Conservation (phyloP, 2,113 vertebrate species). For the Lonchura striata region DNA sequence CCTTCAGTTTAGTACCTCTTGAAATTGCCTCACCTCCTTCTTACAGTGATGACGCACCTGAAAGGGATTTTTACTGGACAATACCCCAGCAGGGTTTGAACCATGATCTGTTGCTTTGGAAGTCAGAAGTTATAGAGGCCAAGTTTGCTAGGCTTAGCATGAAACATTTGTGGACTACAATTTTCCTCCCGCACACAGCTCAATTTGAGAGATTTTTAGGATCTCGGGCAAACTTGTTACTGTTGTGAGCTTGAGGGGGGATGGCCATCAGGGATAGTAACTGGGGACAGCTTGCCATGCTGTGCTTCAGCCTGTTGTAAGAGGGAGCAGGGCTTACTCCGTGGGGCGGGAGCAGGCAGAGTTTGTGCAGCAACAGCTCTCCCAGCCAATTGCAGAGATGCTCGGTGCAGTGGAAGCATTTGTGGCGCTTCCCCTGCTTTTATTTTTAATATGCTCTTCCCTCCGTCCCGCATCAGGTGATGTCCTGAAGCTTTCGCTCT, state of each 20-base stretch:
- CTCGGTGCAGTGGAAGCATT: not conserved
- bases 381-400: not conserved
- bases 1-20: not conserved
- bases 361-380: not conserved
- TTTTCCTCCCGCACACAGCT: not conserved
- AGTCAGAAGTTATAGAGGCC: not conserved
- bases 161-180: not conserved
- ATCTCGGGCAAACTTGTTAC: not conserved
- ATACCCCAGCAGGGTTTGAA: not conserved
- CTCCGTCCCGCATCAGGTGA: not conserved
- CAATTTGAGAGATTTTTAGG: not conserved
- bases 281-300: not conserved
- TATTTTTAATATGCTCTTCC: not conserved
- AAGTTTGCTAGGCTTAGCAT: not conserved
- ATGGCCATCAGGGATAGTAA: not conserved
- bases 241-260: not conserved
- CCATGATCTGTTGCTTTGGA: constrained; percentile 32
- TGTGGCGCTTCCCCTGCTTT: not conserved
- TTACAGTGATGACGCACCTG: not conserved
- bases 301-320: not conserved
- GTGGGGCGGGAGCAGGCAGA: not conserved
- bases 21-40: not conserved
- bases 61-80: not conserved
- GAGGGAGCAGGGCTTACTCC: not conserved
- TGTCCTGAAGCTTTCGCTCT: not conserved